Evolutionary conservation across 2,888 invertebrate species (phyloP).

Genomic region (Chironomus riparius): DNA sequence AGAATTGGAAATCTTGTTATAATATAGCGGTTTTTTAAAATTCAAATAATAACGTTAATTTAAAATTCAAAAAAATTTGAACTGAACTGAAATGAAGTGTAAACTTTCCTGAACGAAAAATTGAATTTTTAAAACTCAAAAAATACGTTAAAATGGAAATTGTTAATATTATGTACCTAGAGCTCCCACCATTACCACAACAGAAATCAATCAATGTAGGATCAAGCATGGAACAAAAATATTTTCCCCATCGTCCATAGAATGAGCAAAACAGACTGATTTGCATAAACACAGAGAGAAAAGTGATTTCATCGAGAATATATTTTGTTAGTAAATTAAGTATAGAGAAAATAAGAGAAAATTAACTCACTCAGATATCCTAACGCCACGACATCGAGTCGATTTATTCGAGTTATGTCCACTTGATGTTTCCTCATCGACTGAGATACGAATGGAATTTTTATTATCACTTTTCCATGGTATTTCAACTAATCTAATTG

Average conservation of each 20-base stretch:
- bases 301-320: not conserved
- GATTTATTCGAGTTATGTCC: constrained; percentile 13
- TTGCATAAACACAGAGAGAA: not conserved
- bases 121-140: not conserved
- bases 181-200: constrained; percentile 61
- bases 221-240: constrained; percentile 60
- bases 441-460: constrained; percentile 52
- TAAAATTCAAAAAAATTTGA: too few relatives aligned
- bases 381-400: constrained; percentile 50
- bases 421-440: constrained; percentile 34
- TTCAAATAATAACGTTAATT: too few relatives aligned
- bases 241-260: constrained; percentile 57
- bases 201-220: constrained; percentile 56
- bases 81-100: too few relatives aligned
- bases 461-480: constrained; percentile 50
- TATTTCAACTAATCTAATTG: constrained; percentile 75
- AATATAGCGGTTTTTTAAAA: too few relatives aligned
- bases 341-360: not conserved
- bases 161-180: not conserved
- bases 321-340: not conserved
- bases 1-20: constrained; percentile 18
- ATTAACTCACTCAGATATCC: constrained; percentile 59
- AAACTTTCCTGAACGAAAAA: too few relatives aligned
- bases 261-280: constrained; percentile 54
- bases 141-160: not conserved